Evolutionary conservation across 2,113 vertebrate species (phyloP), one percentile per base, ranked within the genome.

Genomic region (Orycteropus afer): DNA sequence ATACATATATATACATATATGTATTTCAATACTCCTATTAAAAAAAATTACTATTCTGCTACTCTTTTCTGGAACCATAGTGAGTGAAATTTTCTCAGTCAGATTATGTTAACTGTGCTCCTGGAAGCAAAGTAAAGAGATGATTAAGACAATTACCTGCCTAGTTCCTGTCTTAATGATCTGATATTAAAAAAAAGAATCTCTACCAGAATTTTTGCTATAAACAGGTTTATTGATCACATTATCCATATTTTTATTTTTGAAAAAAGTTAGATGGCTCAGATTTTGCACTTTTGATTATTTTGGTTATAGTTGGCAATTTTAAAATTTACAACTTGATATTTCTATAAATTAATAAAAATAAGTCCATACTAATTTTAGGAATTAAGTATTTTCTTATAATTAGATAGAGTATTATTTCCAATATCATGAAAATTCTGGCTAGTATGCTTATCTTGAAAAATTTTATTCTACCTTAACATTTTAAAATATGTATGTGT

Each of bases 231-330:
- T 84, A 61, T 80, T 49, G 25, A 84, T 86, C 49, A 73, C 12
- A 74, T 51, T 69, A 63, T 32, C 61, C 87, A 55, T 40, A 67
- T 92, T 88, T 93, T 88, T 79, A 88, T 57, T 84, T 96, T 93
- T 95, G 65, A 85, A 17, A 25, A n/a, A 63, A 74, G 47, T 29
- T 61, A 74, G 23, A 37, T 95, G 29, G 87, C 18, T 82, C 67
- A 71, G 59, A 42, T 89, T 89, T 5, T 82, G 42, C 23, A 63
- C 32, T 80, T 88, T 81, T 67, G 4, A 25, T 89, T 57, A 9
- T 84, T 84, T 65, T 29, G 3, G 11, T 74, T 76, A 85, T 76
- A 71, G 40, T 51, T 93, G 40, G 3, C 73, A 77, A 49, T 73
- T 93, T 86, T 47, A 11, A 86, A 83, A 79, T 73, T 3, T 88